Evolutionary conservation across 2,797 vertebrate genomes (phyloP).

Genomic region (Sebastes iracundus): DNA sequence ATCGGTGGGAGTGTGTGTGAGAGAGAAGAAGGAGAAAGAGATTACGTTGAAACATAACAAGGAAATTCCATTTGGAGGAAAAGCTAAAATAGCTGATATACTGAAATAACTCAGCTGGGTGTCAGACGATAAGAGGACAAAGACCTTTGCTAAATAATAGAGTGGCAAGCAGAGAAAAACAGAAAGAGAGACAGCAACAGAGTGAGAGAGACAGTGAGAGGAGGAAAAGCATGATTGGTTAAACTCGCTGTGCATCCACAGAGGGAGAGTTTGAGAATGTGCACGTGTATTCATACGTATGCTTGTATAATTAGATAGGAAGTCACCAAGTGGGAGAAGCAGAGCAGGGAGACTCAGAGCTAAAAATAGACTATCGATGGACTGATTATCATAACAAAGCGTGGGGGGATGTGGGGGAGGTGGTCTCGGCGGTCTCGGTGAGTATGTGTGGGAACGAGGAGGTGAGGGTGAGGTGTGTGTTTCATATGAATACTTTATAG

Average conservation of each 20-base stretch:
- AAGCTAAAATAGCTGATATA: conserved; percentile 67
- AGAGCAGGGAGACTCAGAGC: conserved; percentile 38
- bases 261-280: conserved; percentile 19
- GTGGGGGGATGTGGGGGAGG: conserved; percentile 42
- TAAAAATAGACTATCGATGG: conserved; percentile 74
- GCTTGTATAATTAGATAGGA: conserved; percentile 70
- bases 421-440: conserved; percentile 29
- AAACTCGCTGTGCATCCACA: conserved; percentile 28
- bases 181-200: conserved; percentile 1
- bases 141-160: conserved; percentile 72
- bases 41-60: conserved; percentile 70
- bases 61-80: conserved; percentile 81
- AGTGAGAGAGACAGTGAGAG: not conserved
- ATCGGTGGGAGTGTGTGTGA: conserved; percentile 16
- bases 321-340: conserved; percentile 56
- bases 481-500: conserved; percentile 29
- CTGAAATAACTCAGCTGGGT: conserved; percentile 67
- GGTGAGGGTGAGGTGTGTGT: not conserved
- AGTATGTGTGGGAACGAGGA: conserved; percentile 26
- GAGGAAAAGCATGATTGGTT: conserved; percentile 6
- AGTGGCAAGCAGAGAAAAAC: conserved; percentile 42
- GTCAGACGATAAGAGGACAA: conserved; percentile 69
- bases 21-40: conserved; percentile 12
- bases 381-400: conserved; percentile 75
- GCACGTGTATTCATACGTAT: conserved; percentile 42